phyloP scores from a whole-genome alignment of 2,797 vertebrate species.

The Sebastes iracundus region DNA sequence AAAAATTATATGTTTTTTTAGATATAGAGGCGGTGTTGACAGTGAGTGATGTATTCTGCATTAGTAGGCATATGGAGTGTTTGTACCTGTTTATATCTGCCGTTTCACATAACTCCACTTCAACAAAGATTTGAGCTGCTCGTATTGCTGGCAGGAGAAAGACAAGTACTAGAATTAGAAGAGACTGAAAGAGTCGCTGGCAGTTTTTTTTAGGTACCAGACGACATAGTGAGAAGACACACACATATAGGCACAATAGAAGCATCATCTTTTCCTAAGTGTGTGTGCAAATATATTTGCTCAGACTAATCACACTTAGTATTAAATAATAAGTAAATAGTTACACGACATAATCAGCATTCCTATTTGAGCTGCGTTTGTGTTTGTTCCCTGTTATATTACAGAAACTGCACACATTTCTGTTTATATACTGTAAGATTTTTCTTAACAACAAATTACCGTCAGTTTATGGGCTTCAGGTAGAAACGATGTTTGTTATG shows the following conservation, averaged over 20 bases:
- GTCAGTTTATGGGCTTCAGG: not conserved
- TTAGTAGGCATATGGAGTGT: not conserved
- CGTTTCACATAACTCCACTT: not conserved
- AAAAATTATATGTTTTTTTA: not conserved
- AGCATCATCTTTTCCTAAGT: not conserved
- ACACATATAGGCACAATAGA: not conserved
- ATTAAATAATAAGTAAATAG: not conserved
- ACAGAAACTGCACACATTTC: too few species aligned
- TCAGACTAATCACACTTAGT: not conserved
- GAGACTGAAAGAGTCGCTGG: not conserved
- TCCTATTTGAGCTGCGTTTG: not conserved
- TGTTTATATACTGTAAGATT: not conserved
- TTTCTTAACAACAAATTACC: not conserved
- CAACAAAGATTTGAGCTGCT: not conserved
- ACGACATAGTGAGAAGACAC: not conserved
- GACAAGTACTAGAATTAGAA: not conserved
- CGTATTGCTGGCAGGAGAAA: not conserved
- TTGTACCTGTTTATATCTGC: constrained; percentile 1
- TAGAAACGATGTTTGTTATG: not conserved
- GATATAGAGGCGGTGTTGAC: not conserved
- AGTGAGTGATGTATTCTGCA: not conserved
- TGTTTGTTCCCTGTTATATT: not conserved
- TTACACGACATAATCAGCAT: not conserved
- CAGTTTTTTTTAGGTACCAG: not conserved
- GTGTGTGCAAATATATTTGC: not conserved